These are phyloP conservation scores for Corapipo altera DNA, from an alignment of 2,113 vertebrate species.

Conservation along the genomic window DNA sequence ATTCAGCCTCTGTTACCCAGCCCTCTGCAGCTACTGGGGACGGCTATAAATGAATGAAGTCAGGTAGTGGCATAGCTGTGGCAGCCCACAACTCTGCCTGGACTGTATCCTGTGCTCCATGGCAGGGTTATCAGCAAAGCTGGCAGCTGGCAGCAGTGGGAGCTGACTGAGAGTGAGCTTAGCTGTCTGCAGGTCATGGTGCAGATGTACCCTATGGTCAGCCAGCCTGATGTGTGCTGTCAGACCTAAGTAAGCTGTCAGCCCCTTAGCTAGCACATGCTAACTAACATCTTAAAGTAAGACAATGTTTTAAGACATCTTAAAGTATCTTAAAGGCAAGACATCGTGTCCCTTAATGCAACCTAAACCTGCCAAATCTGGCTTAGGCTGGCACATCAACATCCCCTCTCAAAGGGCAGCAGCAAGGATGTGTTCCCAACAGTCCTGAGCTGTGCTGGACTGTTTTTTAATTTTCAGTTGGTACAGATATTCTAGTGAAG, in stretches of 20 bases:
- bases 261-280: background rate
- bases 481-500: background rate
- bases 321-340: background rate
- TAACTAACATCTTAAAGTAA: background rate
- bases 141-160: background rate
- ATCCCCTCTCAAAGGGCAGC: background rate
- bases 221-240: background rate
- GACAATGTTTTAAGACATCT: background rate
- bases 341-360: background rate
- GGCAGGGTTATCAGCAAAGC: background rate
- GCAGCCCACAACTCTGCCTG: background rate
- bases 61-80: accelerated
- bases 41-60: background rate
- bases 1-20: background rate
- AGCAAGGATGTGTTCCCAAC: background rate
- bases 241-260: background rate
- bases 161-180: background rate
- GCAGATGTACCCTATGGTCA: background rate
- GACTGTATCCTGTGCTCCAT: background rate
- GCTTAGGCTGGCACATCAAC: background rate
- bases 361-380: background rate
- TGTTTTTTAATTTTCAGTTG: background rate
- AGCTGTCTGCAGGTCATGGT: background rate
- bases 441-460: background rate
- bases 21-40: background rate